Evolutionary conservation across 2,113 vertebrate genomes (phyloP).

Genomic region (Neogale vison): DNA sequence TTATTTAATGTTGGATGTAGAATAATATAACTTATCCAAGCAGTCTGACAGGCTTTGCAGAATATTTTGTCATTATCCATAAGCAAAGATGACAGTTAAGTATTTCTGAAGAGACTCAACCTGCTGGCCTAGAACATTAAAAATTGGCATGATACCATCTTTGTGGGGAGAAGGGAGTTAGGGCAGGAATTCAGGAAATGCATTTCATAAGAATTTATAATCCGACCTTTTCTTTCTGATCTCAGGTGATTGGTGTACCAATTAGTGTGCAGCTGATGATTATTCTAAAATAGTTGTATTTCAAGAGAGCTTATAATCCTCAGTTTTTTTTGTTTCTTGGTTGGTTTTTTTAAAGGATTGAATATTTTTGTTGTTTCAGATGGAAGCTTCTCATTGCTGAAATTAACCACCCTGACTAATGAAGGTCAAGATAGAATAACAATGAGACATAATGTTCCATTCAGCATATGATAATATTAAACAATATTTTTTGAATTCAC

Average conservation of each 20-base stretch:
- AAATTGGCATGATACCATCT: not conserved
- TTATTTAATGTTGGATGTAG: slow-evolving; percentile 3
- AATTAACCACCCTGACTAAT: slow-evolving; percentile 44
- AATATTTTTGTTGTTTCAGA: slow-evolving; percentile 48
- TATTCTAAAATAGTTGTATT: slow-evolving; percentile 22
- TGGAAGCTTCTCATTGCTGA: slow-evolving; percentile 43
- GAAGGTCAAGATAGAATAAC: slow-evolving; percentile 72
- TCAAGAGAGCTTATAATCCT: not conserved
- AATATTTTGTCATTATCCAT: slow-evolving; percentile 36
- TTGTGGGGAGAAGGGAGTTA: not conserved
- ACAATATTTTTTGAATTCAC: slow-evolving; percentile 20
- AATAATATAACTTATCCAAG: slow-evolving; percentile 29
- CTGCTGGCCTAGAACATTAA: slow-evolving; percentile 52
- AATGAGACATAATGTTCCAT: slow-evolving; percentile 20
- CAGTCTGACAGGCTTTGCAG: slow-evolving; percentile 5
- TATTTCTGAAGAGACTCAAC: slow-evolving; percentile 57
- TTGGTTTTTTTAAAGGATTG: slow-evolving; percentile 25
- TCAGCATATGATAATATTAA: slow-evolving; percentile 13
- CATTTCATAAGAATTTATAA: slow-evolving; percentile 44
- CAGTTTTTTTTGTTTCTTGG: slow-evolving; percentile 53
- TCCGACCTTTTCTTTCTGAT: slow-evolving; percentile 51
- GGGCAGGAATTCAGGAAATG: slow-evolving; percentile 22
- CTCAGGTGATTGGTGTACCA: not conserved
- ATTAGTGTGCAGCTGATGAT: not conserved
- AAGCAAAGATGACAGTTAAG: slow-evolving; percentile 54